phyloP scores from a whole-genome alignment of 2,797 vertebrate genomes.

The Jordanella pulchra region DNA sequence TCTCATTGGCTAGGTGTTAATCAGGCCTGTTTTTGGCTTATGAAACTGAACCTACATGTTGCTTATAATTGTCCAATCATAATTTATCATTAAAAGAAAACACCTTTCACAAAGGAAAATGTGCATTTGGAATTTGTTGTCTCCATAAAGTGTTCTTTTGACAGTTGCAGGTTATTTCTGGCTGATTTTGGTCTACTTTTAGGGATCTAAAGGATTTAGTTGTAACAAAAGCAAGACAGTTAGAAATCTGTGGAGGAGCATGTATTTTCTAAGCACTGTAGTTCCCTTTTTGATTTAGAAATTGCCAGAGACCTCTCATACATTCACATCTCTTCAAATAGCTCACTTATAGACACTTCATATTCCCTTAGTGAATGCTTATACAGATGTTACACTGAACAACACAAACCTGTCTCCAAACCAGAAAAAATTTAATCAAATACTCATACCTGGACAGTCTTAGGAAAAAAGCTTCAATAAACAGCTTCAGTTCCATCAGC shows the following conservation, averaged over 20 bases:
- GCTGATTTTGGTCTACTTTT: background rate
- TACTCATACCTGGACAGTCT: constrained; percentile 69
- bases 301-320: constrained; percentile 9
- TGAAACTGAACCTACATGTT: background rate
- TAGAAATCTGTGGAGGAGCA: background rate
- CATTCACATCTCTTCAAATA: constrained; percentile 4
- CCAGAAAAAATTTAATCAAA: background rate
- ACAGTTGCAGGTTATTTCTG: background rate
- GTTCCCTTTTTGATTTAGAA: background rate
- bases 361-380: background rate
- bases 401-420: background rate
- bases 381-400: background rate
- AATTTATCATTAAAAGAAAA: background rate
- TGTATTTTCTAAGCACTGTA: background rate
- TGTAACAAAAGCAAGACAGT: background rate
- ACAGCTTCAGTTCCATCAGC: constrained; percentile 53
- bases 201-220: background rate
- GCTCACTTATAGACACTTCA: constrained; percentile 8
- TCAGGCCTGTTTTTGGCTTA: background rate
- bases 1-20: background rate
- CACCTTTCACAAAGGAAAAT: background rate
- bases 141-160: background rate
- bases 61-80: background rate
- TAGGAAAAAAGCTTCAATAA: constrained; percentile 45
- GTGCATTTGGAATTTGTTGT: background rate